Conservation (phyloP, 2,113 vertebrate genomes). For the Rutilus rutilus region DNA sequence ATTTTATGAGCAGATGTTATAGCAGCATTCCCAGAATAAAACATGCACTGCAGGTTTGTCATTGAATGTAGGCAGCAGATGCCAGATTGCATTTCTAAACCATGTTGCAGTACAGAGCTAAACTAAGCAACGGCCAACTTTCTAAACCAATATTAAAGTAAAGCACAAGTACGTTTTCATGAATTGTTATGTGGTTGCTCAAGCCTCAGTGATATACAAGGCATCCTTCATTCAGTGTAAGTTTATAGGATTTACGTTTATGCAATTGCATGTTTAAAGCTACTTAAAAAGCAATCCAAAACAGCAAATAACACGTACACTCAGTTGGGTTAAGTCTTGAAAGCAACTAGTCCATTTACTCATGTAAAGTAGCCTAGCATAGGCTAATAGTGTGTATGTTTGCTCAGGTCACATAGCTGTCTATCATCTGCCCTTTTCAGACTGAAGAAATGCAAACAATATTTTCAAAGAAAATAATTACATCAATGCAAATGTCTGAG, state of each 20-base stretch:
- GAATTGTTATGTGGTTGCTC: neutral
- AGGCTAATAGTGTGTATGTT: neutral
- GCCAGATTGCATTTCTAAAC: neutral
- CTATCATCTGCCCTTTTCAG: neutral
- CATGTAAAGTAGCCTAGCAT: neutral
- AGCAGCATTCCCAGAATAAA: slow-evolving; percentile 28
- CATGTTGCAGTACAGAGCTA: neutral
- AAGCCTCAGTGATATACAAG: neutral
- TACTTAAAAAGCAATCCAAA: neutral
- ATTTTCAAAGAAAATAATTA: slow-evolving; percentile 1
- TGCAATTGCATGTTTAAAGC: neutral
- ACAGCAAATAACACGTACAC: neutral
- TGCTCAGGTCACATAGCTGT: neutral
- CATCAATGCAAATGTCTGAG: neutral
- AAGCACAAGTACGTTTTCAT: neutral
- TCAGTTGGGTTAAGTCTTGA: neutral
- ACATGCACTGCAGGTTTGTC: slow-evolving; percentile 20
- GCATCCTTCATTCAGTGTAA: neutral
- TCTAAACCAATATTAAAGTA: neutral
- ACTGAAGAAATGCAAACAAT: neutral
- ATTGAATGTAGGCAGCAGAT: slow-evolving; percentile 17
- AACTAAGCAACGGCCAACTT: neutral
- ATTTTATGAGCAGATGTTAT: slow-evolving; percentile 39
- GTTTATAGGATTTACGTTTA: neutral
- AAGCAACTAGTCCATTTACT: neutral